Evolutionary conservation across 2,113 vertebrate genomes (phyloP).

Genomic region (Platysternon megacephalum): DNA sequence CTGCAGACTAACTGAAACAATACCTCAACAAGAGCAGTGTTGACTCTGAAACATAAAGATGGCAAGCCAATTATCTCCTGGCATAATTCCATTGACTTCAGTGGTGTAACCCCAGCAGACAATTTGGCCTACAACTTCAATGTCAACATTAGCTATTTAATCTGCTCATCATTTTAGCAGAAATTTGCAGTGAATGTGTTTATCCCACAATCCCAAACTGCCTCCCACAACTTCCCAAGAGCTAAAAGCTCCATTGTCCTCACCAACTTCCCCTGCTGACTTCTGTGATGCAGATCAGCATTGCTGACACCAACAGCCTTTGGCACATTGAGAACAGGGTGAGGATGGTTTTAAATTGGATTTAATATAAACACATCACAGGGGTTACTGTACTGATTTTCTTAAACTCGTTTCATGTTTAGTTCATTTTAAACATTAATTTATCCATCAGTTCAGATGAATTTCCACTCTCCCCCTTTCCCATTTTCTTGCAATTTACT

Average conservation of each 20-base stretch:
- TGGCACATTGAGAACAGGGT: neutral
- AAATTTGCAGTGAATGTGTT: neutral
- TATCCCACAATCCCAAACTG: neutral
- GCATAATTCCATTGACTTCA: neutral
- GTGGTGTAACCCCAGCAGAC: neutral
- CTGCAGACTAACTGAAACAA: neutral
- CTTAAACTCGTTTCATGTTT: neutral
- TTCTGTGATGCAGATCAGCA: neutral
- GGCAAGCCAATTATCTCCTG: neutral
- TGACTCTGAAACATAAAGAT: neutral
- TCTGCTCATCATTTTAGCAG: neutral
- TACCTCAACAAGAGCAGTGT: neutral
- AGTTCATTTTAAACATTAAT: neutral
- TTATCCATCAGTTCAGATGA: neutral
- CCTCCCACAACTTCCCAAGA: neutral
- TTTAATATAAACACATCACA: neutral
- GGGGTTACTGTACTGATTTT: neutral
- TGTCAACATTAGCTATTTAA: fast-evolving
- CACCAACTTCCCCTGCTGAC: neutral
- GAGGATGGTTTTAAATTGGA: neutral
- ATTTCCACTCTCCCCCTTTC: neutral
- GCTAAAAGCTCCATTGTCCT: neutral
- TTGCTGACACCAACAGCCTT: neutral
- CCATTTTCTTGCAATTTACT: neutral
- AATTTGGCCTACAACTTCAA: neutral